Percentiles rank a stretch among this genome's conserved stretches.
Evolutionary conservation across 2,113 vertebrate species (phyloP).

Genomic region (Hydropotes inermis): DNA sequence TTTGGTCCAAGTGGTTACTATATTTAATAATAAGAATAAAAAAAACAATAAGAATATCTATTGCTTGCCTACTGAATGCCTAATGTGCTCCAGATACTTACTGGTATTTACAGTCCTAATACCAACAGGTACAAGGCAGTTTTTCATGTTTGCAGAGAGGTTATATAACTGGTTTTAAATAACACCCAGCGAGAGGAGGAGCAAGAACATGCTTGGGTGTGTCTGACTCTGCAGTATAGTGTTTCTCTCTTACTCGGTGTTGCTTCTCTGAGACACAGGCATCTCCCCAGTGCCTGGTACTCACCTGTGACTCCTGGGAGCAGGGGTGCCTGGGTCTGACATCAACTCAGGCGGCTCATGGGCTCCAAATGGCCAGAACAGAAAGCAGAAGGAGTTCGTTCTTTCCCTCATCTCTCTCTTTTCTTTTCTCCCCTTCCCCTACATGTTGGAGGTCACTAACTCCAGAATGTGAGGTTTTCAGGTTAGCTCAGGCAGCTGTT

Average conservation of each 20-base stretch:
- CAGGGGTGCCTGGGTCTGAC: background rate
- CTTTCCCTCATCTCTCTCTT: background rate
- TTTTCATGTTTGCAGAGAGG: slow-evolving; percentile 35
- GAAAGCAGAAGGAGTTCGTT: background rate
- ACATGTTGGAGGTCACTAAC: background rate
- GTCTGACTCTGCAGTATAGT: background rate
- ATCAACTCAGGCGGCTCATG: fast-evolving
- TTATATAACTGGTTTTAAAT: slow-evolving; percentile 36
- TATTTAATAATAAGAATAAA: background rate
- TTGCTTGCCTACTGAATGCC: background rate
- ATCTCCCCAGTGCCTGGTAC: background rate
- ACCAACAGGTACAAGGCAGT: background rate
- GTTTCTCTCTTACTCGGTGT: background rate
- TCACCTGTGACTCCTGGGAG: background rate
- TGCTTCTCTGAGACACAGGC: background rate
- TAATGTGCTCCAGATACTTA: background rate
- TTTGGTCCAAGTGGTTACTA: background rate
- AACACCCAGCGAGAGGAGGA: background rate
- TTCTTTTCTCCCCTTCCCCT: background rate
- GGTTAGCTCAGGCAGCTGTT: background rate
- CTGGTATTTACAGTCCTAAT: background rate
- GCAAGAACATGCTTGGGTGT: background rate
- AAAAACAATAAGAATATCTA: background rate
- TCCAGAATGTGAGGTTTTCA: background rate
- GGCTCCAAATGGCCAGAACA: background rate